Percentiles rank a stretch among this genome's conserved stretches.
Conservation (phyloP, 2,113 vertebrate genomes). For the Tonatia bakeri region DNA sequence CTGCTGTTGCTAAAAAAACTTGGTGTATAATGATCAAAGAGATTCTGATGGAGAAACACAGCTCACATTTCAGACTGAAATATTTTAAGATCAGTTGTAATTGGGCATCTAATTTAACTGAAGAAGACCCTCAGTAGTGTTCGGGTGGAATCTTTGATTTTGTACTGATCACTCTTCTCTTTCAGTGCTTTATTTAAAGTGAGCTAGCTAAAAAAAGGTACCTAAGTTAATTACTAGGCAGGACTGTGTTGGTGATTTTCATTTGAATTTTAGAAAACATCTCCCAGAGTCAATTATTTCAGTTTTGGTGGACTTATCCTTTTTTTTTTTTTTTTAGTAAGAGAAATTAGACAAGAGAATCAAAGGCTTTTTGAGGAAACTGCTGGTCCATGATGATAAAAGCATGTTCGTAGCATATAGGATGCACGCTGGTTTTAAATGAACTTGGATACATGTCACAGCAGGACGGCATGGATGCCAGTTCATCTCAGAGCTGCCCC, state of each 20-base stretch:
- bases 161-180: background rate
- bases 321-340: rapidly evolving
- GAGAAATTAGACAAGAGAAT: background rate
- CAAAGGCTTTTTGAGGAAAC: background rate
- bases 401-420: background rate
- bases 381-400: background rate
- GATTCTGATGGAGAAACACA: background rate
- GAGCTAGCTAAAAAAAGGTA: background rate
- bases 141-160: background rate
- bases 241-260: background rate
- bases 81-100: background rate
- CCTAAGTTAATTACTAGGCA: background rate
- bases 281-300: background rate
- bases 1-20: background rate
- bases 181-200: background rate
- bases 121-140: background rate
- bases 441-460: background rate
- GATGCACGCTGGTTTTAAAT: background rate
- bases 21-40: background rate
- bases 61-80: background rate
- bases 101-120: background rate
- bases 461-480: background rate
- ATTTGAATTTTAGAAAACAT: background rate
- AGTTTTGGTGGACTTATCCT: background rate
- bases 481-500: slow-evolving; percentile 3